Base-by-base conservation (phyloP, 1,140 invertebrate species). In the Ladona fulva region DNA sequence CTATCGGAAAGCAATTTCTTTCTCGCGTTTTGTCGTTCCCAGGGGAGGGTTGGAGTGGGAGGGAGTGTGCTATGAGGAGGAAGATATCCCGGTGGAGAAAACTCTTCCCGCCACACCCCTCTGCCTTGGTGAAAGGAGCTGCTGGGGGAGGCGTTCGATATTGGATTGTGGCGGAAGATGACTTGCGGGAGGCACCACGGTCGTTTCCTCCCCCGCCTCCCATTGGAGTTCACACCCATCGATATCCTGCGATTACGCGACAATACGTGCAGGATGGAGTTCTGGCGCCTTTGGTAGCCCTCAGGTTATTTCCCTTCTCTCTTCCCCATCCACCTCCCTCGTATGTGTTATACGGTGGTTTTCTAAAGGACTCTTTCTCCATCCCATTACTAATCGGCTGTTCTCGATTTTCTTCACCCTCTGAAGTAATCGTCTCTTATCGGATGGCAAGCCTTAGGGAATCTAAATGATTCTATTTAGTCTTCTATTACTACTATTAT, bases 1-100 rank as follows among this genome's bases (percentile, higher is more conserved):
- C 52, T 66, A 66, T 66, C 52, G 52, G 52, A 66, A 66, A 66
- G 52, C 52, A 66, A 66, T 66, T 66, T 66, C 52, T 66, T 66
- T 22, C 52, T 22, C 52, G 52, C n/a, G 52, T 66, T 66, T 66
- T 66, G 52, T 66, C 52, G 52, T 66, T 22, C n/a, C 52, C 16
- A 22, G 12, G 52, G 52, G 52, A 66, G 52, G 52, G n/a, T 10
- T 11, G 44, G 44, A 52, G 44, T 11, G 44, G 44, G 44, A 19
- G 19, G 19, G 44, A 52, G 44, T 19, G 19, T 12, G 14, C 14
- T 12, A 19, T 12, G 1, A 12, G 16, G 52, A 16, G 52, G 52
- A 22, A 66, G 52, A 66, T 66, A 66, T 66, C 52, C 52, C 44
- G 10, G 10, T 52, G 44, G 44, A 52, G 44, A 52, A 11, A 19